Base-by-base conservation (phyloP, 1,140 invertebrate genomes). In the Bombus soroeensis region DNA sequence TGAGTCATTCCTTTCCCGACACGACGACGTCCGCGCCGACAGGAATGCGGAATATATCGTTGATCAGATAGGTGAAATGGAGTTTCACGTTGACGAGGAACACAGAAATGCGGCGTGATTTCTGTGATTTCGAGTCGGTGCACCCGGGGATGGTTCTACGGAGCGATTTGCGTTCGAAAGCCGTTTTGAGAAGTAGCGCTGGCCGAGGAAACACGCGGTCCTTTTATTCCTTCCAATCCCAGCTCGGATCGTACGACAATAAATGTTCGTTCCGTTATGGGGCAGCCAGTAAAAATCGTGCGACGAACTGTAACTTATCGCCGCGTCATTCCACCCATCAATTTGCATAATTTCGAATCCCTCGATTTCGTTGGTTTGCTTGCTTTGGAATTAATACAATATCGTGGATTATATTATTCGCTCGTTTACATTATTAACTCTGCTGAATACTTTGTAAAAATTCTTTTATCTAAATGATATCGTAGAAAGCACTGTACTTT, bases 1-100 rank as follows among this genome's bases (percentile, higher is more conserved):
- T 77, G 88, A 77, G 34, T 81, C 79, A 74, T 85, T 68, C 83
- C 68, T 79, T 77, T 72, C 75, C 68, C 79, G 74, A 77, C 75
- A 25, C 47, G 62, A 47, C 62, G 70, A 71, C 81, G 72, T 74
- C 83, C 76, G 28, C 62, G 78, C 34, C 83, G 87, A 71, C 64
- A 53, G 68, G 75, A 89, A 81, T 57, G 72, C 68, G 84, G 79
- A 75, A 85, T 81, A 81, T 85, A 89, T 89, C 70, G 85, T 64
- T 73, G 76, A 79, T 83, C 76, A 79, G 88, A 83, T 77, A 59
- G 57, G 37, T 57, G 81, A 71, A 83, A 89, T 75, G 62, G 71
- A 87, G 81, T 89, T 77, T 75, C 78, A 4, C 57, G 83, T 85
- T 81, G 70, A 81, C 78, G 84, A 75, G 79, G 75, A 81, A 75